phyloP scores from a whole-genome alignment of 2,888 invertebrate genomes.

The Mesorhabditis belari region DNA sequence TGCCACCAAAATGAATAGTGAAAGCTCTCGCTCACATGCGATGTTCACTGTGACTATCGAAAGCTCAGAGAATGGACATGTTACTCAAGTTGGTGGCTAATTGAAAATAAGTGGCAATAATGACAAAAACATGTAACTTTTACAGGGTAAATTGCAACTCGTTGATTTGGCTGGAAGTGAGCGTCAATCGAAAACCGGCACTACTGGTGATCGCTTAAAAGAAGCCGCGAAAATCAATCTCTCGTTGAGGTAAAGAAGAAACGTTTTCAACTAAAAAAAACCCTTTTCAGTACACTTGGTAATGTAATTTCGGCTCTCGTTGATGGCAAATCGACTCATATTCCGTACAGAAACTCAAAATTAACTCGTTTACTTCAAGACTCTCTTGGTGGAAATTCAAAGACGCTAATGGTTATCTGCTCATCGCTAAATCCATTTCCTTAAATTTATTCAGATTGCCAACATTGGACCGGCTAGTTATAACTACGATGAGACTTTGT shows the following conservation, averaged over 20 bases:
- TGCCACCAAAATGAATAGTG: constrained; percentile 93
- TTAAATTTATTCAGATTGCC: constrained; percentile 68
- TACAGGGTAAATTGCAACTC: constrained; percentile 88
- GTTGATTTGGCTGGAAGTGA: constrained; percentile 98
- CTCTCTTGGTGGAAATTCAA: constrained; percentile 65
- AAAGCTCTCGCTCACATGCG: constrained; percentile 72
- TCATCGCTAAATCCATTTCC: neutral
- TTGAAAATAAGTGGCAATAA: too few relatives aligned
- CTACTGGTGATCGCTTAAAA: constrained; percentile 68
- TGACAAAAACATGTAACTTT: too few relatives aligned
- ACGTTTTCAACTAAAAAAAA: neutral
- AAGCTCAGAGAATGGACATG: constrained; percentile 30
- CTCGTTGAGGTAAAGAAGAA: constrained; percentile 69
- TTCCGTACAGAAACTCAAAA: constrained; percentile 97
- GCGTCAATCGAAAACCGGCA: constrained; percentile 84
- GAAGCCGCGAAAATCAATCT: constrained; percentile 97
- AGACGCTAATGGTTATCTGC: constrained; percentile 58
- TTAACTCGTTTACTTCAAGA: constrained; percentile 87
- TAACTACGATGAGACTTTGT: constrained; percentile 94
- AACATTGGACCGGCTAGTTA: constrained; percentile 91
- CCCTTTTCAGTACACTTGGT: constrained; percentile 67
- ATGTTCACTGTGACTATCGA: constrained; percentile 97
- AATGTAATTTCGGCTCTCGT: constrained; percentile 97
- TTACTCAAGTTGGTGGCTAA: constrained; percentile 63
- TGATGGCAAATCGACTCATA: constrained; percentile 91